These are phyloP conservation scores for Thera britannica DNA, from an alignment of 2,888 invertebrate species.

Conservation along the genomic window DNA sequence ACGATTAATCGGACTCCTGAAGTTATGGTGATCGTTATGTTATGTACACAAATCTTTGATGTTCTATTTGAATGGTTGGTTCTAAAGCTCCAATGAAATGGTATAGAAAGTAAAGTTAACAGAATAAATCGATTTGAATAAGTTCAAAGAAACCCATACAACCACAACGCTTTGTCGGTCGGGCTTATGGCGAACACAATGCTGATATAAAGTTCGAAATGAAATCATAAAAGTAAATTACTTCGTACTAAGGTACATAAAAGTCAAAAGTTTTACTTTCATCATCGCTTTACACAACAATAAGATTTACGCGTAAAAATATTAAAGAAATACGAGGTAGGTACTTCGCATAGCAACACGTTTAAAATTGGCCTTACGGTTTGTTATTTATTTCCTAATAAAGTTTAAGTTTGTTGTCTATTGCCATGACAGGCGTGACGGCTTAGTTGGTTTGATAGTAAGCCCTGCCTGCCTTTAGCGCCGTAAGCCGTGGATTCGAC, in stretches of 20 bases:
- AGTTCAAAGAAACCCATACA: slow-evolving; percentile 33
- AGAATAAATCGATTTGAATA: slow-evolving; percentile 28
- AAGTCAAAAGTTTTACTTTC: slow-evolving; percentile 12
- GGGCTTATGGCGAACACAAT: slow-evolving; percentile 10
- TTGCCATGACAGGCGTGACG: too few relatives aligned
- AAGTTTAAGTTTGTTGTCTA: too few relatives aligned
- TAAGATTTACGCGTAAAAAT: background rate
- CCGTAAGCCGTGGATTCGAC: too few relatives aligned
- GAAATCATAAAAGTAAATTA: slow-evolving; percentile 20
- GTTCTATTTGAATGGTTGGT: slow-evolving; percentile 26
- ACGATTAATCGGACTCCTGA: slow-evolving; percentile 48
- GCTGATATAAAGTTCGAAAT: slow-evolving; percentile 20
- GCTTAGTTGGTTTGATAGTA: too few relatives aligned
- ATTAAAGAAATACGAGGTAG: background rate
- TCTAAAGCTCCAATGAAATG: slow-evolving; percentile 33
- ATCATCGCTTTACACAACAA: background rate
- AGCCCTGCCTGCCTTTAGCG: too few relatives aligned
- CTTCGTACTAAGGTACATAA: slow-evolving; percentile 8
- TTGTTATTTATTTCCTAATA: too few relatives aligned
- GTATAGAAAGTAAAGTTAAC: slow-evolving; percentile 14
- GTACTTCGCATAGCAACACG: too few relatives aligned
- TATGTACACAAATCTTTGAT: slow-evolving; percentile 34
- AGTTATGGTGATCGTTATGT: slow-evolving; percentile 37
- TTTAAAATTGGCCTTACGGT: too few relatives aligned
- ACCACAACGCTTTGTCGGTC: slow-evolving; percentile 17